Evolutionary conservation across 2,797 vertebrate genomes (phyloP).

Genomic region (Rhabdophis nuchalis): DNA sequence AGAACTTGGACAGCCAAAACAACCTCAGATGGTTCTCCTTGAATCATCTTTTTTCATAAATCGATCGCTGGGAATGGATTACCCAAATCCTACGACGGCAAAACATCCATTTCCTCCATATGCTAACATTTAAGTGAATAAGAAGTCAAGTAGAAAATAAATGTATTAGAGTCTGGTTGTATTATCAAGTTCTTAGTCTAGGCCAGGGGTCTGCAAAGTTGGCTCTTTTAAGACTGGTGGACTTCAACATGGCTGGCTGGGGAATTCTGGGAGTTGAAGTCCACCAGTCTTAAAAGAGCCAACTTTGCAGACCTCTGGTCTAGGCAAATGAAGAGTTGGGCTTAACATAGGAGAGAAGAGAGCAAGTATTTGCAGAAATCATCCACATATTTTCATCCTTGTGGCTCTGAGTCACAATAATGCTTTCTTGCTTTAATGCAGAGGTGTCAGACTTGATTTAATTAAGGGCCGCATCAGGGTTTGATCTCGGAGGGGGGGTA

Average conservation of each 20-base stretch:
- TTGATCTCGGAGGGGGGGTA: too few relatives aligned
- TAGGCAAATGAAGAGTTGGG: slow-evolving; percentile 61
- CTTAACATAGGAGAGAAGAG: slow-evolving; percentile 61
- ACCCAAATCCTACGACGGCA: slow-evolving; percentile 48
- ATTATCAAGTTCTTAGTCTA: slow-evolving; percentile 62
- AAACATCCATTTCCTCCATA: slow-evolving; percentile 61
- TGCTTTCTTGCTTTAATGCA: too few relatives aligned
- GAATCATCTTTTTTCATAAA: slow-evolving; percentile 18
- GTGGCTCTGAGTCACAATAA: background rate
- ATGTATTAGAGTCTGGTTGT: slow-evolving; percentile 77
- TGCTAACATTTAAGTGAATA: slow-evolving; percentile 75
- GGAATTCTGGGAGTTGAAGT: too few relatives aligned
- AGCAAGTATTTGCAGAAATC: slow-evolving; percentile 63
- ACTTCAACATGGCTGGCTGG: too few relatives aligned
- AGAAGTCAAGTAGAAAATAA: slow-evolving; percentile 80
- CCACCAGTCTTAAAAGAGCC: too few relatives aligned
- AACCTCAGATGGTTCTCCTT: background rate
- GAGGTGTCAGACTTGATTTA: too few relatives aligned
- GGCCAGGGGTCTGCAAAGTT: too few relatives aligned
- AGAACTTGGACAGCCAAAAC: background rate
- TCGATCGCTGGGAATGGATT: slow-evolving; percentile 52
- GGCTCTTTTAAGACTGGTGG: too few relatives aligned
- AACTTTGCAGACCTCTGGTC: too few relatives aligned
- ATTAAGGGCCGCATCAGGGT: too few relatives aligned
- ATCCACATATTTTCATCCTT: background rate